Evolutionary conservation across 1,140 invertebrate species (phyloP), one percentile per base, ranked within the genome.

Genomic region (Phthorimaea operculella): DNA sequence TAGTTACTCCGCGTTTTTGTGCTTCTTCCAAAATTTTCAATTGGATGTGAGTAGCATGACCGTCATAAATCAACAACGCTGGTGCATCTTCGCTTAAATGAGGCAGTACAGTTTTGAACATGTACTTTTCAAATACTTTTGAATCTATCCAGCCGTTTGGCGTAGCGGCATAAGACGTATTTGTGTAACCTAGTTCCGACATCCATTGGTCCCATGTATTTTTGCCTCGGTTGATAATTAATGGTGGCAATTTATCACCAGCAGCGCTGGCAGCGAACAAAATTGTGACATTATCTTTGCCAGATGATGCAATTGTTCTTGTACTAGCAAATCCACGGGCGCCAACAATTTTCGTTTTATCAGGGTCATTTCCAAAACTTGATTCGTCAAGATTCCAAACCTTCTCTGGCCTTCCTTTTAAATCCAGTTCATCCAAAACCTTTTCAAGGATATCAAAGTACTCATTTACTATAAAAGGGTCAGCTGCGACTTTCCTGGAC

Each of bases 331-430:
- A 17, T 51, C 64, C 63, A 65, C 48, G 60, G 51, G 44, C 33
- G n/a, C 68, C 70, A 36, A 78, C 64, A 51, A 72, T 57, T 59
- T 75, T 79, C 12, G 63, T 65, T 67, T 74, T 72, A 8, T 36
- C 59, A 1, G 68, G 67, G 14, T 60, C 54, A 47, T 60, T 55
- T 15, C 54, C 64, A 62, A 79, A 81, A 56, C 71, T 63, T 18
- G 60, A 68, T 55, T 74, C 71, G 59, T 76, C 72, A 14, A 75
- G 17, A 52, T 79, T 79, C 60, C 66, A 80, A 44, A 79, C 74
- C 54, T 54, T 39, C 10, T 33, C 11, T 45, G 74, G 70, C 18
- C 62, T 58, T 39, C 66, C 54, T 53, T 53, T 15, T 51, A 69
- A 39, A 36, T 57, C 39, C 42, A 72, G 50, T 39, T 70, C 51